Evolutionary conservation across 2,888 invertebrate species (phyloP).

Genomic region (Masnerella sp.): DNA sequence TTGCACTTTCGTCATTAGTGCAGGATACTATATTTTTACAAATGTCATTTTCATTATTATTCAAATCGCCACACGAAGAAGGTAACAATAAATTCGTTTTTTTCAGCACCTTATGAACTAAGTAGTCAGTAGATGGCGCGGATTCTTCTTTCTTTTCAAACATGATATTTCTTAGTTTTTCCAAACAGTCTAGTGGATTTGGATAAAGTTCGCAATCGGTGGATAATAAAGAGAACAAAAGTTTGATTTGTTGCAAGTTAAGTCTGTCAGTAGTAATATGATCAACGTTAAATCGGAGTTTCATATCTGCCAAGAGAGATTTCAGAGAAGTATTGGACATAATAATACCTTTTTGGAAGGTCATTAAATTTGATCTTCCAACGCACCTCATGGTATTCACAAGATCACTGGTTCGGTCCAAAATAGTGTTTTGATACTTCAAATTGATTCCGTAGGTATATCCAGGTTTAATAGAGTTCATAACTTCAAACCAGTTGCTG

Average conservation of each 20-base stretch:
- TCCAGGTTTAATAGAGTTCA: conserved; percentile 53
- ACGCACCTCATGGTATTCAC: conserved; percentile 36
- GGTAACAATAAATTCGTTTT: conserved; percentile 5
- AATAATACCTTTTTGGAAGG: conserved; percentile 34
- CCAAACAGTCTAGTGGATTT: conserved; percentile 1
- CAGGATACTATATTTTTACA: background rate
- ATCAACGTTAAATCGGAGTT: background rate
- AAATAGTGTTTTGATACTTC: conserved; percentile 14
- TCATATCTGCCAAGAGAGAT: conserved; percentile 20
- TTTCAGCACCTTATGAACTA: conserved; percentile 5
- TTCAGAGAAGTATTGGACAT: conserved; percentile 19
- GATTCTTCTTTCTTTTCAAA: background rate
- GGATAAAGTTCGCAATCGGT: conserved; percentile 3
- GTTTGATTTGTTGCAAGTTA: background rate
- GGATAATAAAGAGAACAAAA: conserved; percentile 7
- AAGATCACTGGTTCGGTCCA: background rate
- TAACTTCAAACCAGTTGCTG: conserved; percentile 66
- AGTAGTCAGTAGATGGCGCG: background rate
- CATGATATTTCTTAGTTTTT: background rate
- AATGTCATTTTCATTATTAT: background rate
- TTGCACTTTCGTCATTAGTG: background rate
- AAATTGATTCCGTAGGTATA: conserved; percentile 10
- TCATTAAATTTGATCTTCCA: conserved; percentile 14
- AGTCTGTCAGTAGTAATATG: background rate
- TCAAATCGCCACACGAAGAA: background rate